Evolutionary conservation across 2,797 vertebrate species (phyloP).

Genomic region (Crypturellus tataupa): DNA sequence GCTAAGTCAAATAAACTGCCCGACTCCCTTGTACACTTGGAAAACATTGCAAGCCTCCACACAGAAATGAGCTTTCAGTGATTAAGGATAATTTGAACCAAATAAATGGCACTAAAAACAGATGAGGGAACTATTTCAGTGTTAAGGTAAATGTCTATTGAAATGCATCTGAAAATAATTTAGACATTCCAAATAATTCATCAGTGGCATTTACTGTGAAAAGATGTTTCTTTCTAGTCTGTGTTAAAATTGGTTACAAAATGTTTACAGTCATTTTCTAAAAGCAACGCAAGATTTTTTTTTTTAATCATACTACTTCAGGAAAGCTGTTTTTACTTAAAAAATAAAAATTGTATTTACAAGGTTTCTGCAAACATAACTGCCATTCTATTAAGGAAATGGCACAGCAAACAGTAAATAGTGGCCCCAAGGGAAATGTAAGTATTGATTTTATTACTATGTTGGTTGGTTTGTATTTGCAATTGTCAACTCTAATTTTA

Average conservation of each 20-base stretch:
- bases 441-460: constrained; percentile 89
- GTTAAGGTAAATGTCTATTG: constrained; percentile 29
- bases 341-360: constrained; percentile 85
- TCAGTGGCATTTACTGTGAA: background rate
- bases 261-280: constrained; percentile 67
- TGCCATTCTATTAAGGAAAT: constrained; percentile 89
- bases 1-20: constrained; percentile 56
- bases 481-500: constrained; percentile 89
- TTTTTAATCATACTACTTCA: constrained; percentile 78
- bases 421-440: constrained; percentile 87
- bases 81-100: constrained; percentile 43
- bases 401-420: constrained; percentile 87
- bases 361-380: constrained; percentile 87
- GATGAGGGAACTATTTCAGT: constrained; percentile 53
- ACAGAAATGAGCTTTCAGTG: constrained; percentile 23
- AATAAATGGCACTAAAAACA: constrained; percentile 47
- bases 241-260: constrained; percentile 51
- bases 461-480: constrained; percentile 87
- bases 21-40: background rate
- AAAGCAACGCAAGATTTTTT: constrained; percentile 65
- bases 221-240: constrained; percentile 30
- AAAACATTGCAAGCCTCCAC: constrained; percentile 26
- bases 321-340: constrained; percentile 88
- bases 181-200: constrained; percentile 27
- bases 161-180: constrained; percentile 34